Percentiles rank a stretch among this genome's conserved stretches.
phyloP scores from a whole-genome alignment of 2,888 invertebrate species.

The Caenorhabditis sp. region DNA sequence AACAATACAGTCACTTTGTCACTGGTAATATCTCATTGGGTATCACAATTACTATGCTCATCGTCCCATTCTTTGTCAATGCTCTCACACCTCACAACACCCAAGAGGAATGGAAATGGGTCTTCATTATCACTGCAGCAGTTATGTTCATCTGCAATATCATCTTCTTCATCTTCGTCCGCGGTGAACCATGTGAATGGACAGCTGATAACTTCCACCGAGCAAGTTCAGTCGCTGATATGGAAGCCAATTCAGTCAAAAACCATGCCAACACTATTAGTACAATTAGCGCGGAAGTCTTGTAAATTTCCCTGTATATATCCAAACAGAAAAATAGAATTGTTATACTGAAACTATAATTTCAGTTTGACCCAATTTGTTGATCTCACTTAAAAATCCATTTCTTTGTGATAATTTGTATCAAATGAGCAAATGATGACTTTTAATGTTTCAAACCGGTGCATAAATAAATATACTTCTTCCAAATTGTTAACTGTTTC shows the following conservation, averaged over 20 bases:
- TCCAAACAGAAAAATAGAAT: conserved; percentile 8
- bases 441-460: neutral
- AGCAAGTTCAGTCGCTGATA: conserved; percentile 32
- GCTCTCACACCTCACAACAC: conserved; percentile 60
- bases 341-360: conserved; percentile 30
- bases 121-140: conserved; percentile 53
- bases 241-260: conserved; percentile 9
- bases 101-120: conserved; percentile 62
- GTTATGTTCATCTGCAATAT: conserved; percentile 56
- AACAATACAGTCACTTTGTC: conserved; percentile 69
- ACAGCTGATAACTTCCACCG: conserved; percentile 46
- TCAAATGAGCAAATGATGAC: neutral
- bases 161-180: conserved; percentile 58
- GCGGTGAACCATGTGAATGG: conserved; percentile 63
- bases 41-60: conserved; percentile 64
- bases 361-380: conserved; percentile 8
- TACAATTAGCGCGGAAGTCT: conserved; percentile 17
- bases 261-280: conserved; percentile 13
- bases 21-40: conserved; percentile 69
- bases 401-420: neutral
- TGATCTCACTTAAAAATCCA: conserved; percentile 3
- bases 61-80: conserved; percentile 64
- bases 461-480: neutral
- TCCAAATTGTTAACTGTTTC: too few relatives aligned
- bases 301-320: conserved; percentile 25